A percentile compares a stretch with the other conserved stretches of the same genome.
phyloP scores from a whole-genome alignment of 2,797 vertebrate species.

The Coreius guichenoti region DNA sequence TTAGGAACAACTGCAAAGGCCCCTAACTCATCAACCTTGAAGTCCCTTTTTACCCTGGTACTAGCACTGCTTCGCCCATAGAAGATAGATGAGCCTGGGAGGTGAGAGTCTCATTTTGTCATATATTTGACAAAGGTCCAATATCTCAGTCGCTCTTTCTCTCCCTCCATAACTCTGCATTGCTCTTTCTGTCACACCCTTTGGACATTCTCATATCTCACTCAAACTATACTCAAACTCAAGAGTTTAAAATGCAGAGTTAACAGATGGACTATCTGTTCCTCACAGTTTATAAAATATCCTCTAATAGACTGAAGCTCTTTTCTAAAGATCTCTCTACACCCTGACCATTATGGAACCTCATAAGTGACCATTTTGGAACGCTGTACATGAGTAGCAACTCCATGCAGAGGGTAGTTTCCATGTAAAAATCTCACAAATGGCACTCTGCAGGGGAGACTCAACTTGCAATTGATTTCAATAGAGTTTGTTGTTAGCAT shows the following conservation, averaged over 20 bases:
- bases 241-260: conserved; percentile 8
- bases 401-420: neutral
- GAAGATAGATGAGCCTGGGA: conserved; percentile 58
- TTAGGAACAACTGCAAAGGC: neutral
- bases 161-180: neutral
- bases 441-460: neutral
- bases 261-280: conserved; percentile 41
- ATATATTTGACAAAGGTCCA: neutral
- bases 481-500: neutral
- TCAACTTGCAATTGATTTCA: neutral
- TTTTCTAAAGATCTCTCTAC: neutral
- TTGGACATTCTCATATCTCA: conserved; percentile 14
- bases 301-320: neutral
- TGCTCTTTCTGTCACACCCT: conserved; percentile 19
- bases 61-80: conserved; percentile 22
- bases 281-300: neutral
- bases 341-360: neutral
- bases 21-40: neutral
- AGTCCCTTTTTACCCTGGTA: neutral
- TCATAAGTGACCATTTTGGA: neutral
- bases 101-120: conserved; percentile 49
- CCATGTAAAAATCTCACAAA: neutral
- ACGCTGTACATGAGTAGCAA: neutral
- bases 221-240: conserved; percentile 10
- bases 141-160: conserved; percentile 29